Conservation (phyloP, 1,140 invertebrate genomes). For the Atta texana region DNA sequence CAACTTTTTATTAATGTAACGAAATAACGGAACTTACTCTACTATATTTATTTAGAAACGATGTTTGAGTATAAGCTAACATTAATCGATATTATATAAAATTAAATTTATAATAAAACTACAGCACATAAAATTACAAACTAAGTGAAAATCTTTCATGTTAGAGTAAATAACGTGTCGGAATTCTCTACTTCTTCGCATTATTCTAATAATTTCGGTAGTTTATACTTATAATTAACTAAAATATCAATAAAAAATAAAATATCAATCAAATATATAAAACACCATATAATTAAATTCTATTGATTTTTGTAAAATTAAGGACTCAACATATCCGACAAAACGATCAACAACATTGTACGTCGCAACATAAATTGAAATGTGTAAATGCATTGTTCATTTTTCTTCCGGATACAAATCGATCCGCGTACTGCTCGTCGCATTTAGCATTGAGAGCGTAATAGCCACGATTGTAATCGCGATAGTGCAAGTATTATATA, state of each 20-base stretch:
- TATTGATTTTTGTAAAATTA: constrained; percentile 21
- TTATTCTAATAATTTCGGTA: not conserved
- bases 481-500: constrained; percentile 12
- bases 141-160: not conserved
- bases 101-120: not conserved
- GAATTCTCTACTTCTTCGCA: not conserved
- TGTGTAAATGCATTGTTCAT: constrained; percentile 26
- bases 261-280: too few species aligned
- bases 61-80: not conserved
- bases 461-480: constrained; percentile 50
- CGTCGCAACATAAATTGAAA: not conserved
- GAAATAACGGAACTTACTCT: not conserved
- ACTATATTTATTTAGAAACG: not conserved
- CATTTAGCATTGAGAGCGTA: constrained; percentile 14
- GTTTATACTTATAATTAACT: not conserved
- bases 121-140: not conserved
- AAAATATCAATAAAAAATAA: not conserved
- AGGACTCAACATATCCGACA: not conserved
- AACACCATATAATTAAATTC: not conserved
- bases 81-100: not conserved
- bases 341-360: not conserved
- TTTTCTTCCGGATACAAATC: constrained; percentile 46
- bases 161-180: not conserved
- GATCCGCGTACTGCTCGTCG: constrained; percentile 15
- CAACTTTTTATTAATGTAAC: not conserved